Percentiles rank a stretch among this genome's conserved stretches.
Conservation (phyloP, 2,888 invertebrate genomes). For the Spodoptera littoralis region DNA sequence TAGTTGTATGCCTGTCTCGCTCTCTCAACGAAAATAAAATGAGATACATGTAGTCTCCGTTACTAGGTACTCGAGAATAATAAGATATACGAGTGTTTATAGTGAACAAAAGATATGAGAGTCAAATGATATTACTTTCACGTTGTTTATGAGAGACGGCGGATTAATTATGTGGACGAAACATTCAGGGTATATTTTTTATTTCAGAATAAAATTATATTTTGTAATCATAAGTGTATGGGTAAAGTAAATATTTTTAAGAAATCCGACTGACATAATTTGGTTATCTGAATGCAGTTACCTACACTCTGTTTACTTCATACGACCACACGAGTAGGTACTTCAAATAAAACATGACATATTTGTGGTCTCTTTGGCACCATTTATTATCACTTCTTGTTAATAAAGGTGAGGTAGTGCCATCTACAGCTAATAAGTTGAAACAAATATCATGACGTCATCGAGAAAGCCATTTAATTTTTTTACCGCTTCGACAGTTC, state of each 20-base stretch:
- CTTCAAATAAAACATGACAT: too few relatives aligned
- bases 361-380: too few relatives aligned
- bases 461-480: neutral
- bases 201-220: too few relatives aligned
- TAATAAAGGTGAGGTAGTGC: conserved; percentile 24
- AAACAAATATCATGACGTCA: conserved; percentile 8
- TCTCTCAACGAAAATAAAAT: conserved; percentile 51
- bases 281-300: too few relatives aligned
- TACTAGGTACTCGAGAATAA: conserved; percentile 39
- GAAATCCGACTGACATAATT: too few relatives aligned
- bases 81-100: conserved; percentile 27
- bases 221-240: too few relatives aligned
- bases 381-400: conserved; percentile 7
- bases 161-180: too few relatives aligned
- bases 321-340: too few relatives aligned
- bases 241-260: too few relatives aligned
- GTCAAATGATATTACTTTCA: conserved; percentile 9
- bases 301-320: too few relatives aligned
- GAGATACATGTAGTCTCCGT: conserved; percentile 48
- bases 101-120: conserved; percentile 25
- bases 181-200: too few relatives aligned
- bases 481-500: conserved; percentile 9
- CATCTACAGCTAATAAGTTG: conserved; percentile 43
- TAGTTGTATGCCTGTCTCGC: conserved; percentile 49
- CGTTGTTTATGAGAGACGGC: neutral